These are phyloP conservation scores for Amphipoea lucens DNA, from an alignment of 2,888 invertebrate species.

Conservation along the genomic window DNA sequence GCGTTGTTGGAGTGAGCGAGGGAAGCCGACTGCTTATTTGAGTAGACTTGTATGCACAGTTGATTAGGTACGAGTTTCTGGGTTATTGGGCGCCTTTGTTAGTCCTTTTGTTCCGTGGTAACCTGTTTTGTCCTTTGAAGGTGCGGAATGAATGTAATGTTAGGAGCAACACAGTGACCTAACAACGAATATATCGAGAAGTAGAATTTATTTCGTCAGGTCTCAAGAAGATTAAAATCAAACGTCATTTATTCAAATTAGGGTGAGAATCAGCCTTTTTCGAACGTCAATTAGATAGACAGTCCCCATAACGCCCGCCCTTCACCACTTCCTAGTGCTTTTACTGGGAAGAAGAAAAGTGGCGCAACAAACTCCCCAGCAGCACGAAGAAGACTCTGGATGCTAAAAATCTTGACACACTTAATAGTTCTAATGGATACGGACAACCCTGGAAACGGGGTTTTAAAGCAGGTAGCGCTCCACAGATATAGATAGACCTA, in stretches of 20 bases:
- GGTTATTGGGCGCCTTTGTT: background rate
- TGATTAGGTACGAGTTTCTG: background rate
- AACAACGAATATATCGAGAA: background rate
- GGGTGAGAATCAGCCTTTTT: background rate
- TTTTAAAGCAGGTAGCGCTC: background rate
- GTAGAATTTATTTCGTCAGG: background rate
- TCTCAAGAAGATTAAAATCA: background rate
- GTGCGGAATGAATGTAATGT: background rate
- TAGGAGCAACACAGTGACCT: background rate
- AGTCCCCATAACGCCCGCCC: background rate
- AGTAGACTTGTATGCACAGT: conserved; percentile 20
- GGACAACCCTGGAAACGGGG: background rate
- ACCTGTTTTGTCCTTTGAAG: background rate
- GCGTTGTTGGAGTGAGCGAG: background rate
- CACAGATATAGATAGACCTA: too few species aligned
- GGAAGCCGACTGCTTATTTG: background rate
- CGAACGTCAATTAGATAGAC: background rate
- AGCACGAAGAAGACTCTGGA: background rate
- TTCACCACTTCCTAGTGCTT: background rate
- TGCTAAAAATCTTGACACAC: background rate
- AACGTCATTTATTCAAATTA: background rate
- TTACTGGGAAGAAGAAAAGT: background rate
- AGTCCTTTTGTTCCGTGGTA: background rate
- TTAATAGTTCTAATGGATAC: background rate
- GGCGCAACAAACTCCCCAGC: background rate